Conservation (phyloP, 2,888 invertebrate species). For the Chloroclysta siterata region DNA sequence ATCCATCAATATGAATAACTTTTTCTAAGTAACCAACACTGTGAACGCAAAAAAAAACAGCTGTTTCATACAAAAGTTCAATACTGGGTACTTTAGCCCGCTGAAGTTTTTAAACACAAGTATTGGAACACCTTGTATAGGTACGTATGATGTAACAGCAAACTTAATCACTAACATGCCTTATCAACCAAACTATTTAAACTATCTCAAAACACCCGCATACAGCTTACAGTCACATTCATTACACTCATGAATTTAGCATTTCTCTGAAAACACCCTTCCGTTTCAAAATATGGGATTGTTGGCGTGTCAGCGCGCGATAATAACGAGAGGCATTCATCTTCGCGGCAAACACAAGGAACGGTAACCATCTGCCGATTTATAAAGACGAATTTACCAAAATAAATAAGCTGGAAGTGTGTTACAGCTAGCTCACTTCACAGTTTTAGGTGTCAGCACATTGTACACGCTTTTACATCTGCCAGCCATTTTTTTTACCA, state of each 20-base stretch:
- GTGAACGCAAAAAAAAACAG: too few relatives aligned
- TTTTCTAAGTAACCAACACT: too few relatives aligned
- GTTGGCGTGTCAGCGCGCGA: conserved; percentile 37
- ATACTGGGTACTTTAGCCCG: too few relatives aligned
- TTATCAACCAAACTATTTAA: conserved; percentile 1
- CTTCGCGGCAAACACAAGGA: conserved; percentile 66
- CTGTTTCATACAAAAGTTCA: too few relatives aligned
- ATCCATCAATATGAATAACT: too few relatives aligned
- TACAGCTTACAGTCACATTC: conserved; percentile 11
- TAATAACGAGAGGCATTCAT: conserved; percentile 62
- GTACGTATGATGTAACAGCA: background rate
- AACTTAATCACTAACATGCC: background rate
- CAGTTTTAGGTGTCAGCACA: background rate
- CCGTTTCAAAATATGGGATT: conserved; percentile 35
- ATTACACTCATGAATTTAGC: conserved; percentile 28
- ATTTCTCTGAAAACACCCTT: conserved; percentile 25
- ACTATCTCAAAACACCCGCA: conserved; percentile 8
- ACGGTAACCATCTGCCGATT: conserved; percentile 57
- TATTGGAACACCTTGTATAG: too few relatives aligned
- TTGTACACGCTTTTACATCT: too few relatives aligned
- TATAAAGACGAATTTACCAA: conserved; percentile 44
- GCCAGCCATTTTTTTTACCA: too few relatives aligned
- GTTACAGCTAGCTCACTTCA: conserved; percentile 17
- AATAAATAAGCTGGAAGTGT: conserved; percentile 30
- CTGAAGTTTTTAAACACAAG: too few relatives aligned